A percentile compares a stretch with the other conserved stretches of the same genome.
Evolutionary conservation across 2,888 invertebrate species (phyloP).

Genomic region (Lithodes maja): DNA sequence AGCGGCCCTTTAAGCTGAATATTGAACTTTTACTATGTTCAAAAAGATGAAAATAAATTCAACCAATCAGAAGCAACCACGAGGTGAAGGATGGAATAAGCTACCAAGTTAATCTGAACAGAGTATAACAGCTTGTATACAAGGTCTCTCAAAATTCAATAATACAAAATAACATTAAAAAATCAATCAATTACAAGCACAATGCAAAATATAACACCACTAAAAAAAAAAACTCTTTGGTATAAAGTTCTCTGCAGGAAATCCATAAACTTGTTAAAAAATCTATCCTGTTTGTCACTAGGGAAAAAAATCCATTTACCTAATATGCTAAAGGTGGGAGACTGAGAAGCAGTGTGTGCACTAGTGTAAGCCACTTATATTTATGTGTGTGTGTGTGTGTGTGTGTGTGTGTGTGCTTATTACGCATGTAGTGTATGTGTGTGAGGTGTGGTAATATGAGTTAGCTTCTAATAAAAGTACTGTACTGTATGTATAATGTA

Average conservation of each 20-base stretch:
- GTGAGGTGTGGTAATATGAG: no score
- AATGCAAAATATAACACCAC: slow-evolving; percentile 17
- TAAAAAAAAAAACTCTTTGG: neutral
- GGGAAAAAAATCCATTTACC: neutral
- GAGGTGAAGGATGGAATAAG: no score
- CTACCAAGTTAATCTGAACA: no score
- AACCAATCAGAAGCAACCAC: no score
- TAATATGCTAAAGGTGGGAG: neutral
- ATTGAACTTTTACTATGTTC: no score
- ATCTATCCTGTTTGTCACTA: neutral
- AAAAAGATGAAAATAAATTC: no score
- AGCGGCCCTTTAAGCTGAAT: no score
- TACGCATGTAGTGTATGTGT: no score
- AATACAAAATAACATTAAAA: neutral
- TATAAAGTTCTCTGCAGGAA: neutral
- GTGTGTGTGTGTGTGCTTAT: no score
- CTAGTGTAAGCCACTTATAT: neutral
- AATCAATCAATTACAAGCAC: neutral
- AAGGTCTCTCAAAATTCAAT: neutral
- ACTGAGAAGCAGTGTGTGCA: slow-evolving; percentile 3
- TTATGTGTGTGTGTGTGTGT: no score
- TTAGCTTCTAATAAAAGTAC: no score
- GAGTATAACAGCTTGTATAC: neutral
- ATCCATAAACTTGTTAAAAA: neutral
- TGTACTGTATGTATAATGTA: no score